Evolutionary conservation across 2,797 vertebrate genomes (phyloP).

Genomic region (Gymnopithys bicolor): DNA sequence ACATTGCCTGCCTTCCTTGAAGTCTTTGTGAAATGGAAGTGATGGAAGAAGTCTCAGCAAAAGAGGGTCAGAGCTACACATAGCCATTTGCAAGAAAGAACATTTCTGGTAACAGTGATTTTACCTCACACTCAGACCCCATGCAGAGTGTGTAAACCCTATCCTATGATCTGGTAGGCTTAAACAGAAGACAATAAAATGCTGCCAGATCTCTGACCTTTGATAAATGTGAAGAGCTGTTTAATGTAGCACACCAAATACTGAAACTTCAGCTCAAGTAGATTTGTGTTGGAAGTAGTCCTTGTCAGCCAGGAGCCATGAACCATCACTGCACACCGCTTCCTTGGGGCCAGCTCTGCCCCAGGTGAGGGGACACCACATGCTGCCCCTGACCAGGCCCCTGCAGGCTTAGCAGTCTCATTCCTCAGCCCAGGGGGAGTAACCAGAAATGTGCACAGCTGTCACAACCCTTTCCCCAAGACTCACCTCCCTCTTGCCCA

Average conservation of each 20-base stretch:
- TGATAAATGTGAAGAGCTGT: not conserved
- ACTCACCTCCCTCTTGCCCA: fast-evolving
- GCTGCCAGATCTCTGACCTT: not conserved
- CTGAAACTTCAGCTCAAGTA: not conserved
- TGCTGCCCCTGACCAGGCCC: not conserved
- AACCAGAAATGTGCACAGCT: fast-evolving
- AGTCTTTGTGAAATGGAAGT: not conserved
- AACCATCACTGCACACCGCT: not conserved
- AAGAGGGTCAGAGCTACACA: not conserved
- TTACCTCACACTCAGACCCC: not conserved
- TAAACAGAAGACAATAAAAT: conserved; percentile 6
- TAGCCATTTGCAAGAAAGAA: not conserved
- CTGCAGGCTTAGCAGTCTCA: not conserved
- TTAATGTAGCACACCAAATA: not conserved
- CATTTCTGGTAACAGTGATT: not conserved
- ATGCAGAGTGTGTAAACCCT: not conserved
- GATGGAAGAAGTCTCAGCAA: not conserved
- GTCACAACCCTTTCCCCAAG: not conserved
- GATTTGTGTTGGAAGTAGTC: not conserved
- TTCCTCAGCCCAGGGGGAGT: not conserved
- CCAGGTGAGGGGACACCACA: not conserved
- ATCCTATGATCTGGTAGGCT: not conserved
- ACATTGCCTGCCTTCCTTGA: not conserved
- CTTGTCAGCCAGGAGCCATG: not conserved
- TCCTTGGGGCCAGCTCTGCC: not conserved